A percentile compares a stretch with the other conserved stretches of the same genome.
phyloP scores from a whole-genome alignment of 2,888 invertebrate genomes.

The Drosophila tanythrix region DNA sequence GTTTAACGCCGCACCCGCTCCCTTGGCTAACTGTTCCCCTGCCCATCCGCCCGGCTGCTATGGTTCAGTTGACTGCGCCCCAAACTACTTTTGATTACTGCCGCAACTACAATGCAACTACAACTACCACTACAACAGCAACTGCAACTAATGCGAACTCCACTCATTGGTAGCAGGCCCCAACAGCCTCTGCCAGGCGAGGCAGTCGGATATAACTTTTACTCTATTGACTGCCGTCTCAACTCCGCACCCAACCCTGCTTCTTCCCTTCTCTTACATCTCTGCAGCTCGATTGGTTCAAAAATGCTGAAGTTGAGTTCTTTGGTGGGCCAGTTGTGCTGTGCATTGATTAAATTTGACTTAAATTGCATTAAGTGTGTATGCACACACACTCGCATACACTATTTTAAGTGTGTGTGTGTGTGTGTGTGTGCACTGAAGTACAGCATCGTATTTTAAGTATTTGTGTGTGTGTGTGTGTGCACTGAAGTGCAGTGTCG shows the following conservation, averaged over 20 bases:
- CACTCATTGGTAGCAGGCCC: constrained; percentile 52
- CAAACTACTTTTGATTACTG: constrained; percentile 78
- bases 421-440: constrained; percentile 12
- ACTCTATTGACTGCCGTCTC: constrained; percentile 68
- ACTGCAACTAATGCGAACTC: constrained; percentile 60
- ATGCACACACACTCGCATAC: constrained; percentile 24
- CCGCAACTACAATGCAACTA: constrained; percentile 55
- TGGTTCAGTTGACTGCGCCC: constrained; percentile 38
- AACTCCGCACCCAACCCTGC: not conserved
- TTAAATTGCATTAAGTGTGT: constrained; percentile 73
- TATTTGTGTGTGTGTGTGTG: constrained; percentile 5
- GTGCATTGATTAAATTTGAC: constrained; percentile 79
- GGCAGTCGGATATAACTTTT: constrained; percentile 77
- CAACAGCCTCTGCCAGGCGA: constrained; percentile 27
- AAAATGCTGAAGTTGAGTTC: constrained; percentile 49
- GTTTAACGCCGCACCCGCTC: constrained; percentile 27
- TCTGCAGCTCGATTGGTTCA: constrained; percentile 64
- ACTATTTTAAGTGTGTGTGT: not conserved
- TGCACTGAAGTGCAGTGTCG: constrained; percentile 38
- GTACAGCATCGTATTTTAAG: constrained; percentile 35
- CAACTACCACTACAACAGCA: constrained; percentile 27
- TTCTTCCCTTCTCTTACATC: constrained; percentile 9
- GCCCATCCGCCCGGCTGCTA: not conserved
- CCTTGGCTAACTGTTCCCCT: not conserved
- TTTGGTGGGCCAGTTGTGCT: constrained; percentile 57